Evolutionary conservation across 2,888 invertebrate species (phyloP).

Genomic region (Agrotis puta): DNA sequence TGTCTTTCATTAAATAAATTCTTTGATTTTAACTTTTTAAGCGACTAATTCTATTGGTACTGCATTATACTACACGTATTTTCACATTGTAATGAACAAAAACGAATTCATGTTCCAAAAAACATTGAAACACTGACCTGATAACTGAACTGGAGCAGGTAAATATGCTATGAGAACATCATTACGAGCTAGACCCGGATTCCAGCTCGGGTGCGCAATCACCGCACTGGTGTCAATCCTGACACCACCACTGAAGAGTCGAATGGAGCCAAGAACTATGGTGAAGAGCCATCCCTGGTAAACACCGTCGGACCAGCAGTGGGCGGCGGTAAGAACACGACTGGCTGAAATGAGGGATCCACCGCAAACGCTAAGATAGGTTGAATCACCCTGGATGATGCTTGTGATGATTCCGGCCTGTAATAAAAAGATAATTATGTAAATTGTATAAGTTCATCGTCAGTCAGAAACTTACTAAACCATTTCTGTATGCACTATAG

Average conservation of each 20-base stretch:
- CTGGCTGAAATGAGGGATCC: constrained; percentile 65
- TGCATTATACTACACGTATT: no score
- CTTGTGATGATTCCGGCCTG: constrained; percentile 41
- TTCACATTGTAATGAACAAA: no score
- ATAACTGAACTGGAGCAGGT: constrained; percentile 62
- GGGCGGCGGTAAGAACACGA: constrained; percentile 79
- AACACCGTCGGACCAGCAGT: constrained; percentile 80
- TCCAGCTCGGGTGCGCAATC: constrained; percentile 72
- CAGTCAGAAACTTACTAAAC: not conserved
- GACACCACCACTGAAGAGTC: constrained; percentile 74
- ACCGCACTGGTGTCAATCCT: constrained; percentile 71
- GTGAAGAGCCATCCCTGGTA: constrained; percentile 74
- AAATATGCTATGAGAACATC: constrained; percentile 78
- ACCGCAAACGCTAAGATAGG: constrained; percentile 70
- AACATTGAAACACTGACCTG: constrained; percentile 63
- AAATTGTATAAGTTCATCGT: not conserved
- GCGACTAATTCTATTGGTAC: no score
- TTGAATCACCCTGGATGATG: not conserved
- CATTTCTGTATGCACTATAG: not conserved
- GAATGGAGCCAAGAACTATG: constrained; percentile 75
- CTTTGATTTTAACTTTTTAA: no score
- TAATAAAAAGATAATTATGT: not conserved
- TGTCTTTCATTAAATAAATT: no score
- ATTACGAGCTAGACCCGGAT: constrained; percentile 69
- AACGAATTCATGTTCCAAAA: no score